phyloP scores from a whole-genome alignment of 2,888 invertebrate species.

The Andrena trimmerana region DNA sequence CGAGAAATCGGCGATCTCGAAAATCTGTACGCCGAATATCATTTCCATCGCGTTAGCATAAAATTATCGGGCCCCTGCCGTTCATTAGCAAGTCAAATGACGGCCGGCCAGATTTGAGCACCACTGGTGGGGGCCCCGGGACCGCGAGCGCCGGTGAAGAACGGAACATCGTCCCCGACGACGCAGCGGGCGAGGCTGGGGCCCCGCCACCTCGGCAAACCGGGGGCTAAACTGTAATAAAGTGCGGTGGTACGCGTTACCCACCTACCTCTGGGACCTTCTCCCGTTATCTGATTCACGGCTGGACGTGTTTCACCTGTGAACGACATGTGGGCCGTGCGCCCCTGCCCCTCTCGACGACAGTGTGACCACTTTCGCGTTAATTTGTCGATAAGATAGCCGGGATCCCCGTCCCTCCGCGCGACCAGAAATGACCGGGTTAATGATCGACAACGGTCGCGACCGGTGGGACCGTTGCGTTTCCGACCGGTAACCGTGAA shows the following conservation, averaged over 20 bases:
- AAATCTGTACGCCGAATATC: conserved; percentile 79
- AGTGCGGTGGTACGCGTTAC: conserved; percentile 54
- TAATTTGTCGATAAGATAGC: conserved; percentile 72
- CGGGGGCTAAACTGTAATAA: conserved; percentile 73
- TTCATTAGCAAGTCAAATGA: conserved; percentile 83
- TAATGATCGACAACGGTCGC: conserved; percentile 49
- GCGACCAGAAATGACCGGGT: conserved; percentile 35
- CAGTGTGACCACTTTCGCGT: conserved; percentile 66
- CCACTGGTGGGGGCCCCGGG: conserved; percentile 58
- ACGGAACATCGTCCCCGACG: conserved; percentile 36
- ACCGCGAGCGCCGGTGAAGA: conserved; percentile 14
- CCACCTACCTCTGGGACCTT: conserved; percentile 60
- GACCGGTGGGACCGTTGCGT: conserved; percentile 23
- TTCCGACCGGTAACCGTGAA: background rate
- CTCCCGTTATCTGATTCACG: conserved; percentile 75
- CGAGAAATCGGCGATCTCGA: conserved; percentile 75
- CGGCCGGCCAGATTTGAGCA: conserved; percentile 66
- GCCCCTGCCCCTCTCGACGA: conserved; percentile 62
- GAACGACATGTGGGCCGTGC: conserved; percentile 77
- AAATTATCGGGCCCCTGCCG: conserved; percentile 76
- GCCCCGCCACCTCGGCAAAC: conserved; percentile 50
- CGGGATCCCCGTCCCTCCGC: background rate
- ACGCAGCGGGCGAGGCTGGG: conserved; percentile 39
- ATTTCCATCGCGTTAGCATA: conserved; percentile 82
- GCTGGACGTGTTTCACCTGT: conserved; percentile 77